These are phyloP conservation scores for Myiozetetes cayanensis DNA, from an alignment of 2,113 vertebrate genomes.

Conservation along the genomic window DNA sequence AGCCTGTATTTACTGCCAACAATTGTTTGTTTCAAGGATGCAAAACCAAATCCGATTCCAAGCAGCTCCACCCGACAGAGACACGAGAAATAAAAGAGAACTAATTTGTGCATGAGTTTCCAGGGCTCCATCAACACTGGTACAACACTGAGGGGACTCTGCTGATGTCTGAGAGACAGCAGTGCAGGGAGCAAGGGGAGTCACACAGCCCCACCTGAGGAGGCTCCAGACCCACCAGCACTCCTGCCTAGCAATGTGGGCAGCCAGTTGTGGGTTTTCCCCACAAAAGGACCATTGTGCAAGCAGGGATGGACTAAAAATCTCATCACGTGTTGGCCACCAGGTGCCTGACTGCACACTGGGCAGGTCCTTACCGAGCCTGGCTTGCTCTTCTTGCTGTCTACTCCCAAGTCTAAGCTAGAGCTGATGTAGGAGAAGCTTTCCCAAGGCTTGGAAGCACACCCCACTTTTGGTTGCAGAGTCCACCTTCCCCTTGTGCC, in stretches of 20 bases:
- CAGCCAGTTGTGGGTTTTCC: background rate
- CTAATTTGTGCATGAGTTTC: constrained; percentile 51
- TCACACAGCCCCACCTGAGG: background rate
- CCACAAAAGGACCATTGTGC: background rate
- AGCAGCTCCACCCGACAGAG: constrained; percentile 36
- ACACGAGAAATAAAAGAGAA: constrained; percentile 42
- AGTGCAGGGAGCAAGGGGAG: constrained; percentile 1
- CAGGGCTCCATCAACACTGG: constrained; percentile 34
- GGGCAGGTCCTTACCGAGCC: background rate
- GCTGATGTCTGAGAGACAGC: constrained; percentile 1
- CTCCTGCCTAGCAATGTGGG: background rate
- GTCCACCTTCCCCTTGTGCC: background rate
- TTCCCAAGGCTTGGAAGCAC: background rate
- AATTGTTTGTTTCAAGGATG: constrained; percentile 54
- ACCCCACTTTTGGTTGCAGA: background rate
- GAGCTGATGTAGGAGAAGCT: background rate
- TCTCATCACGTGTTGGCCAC: background rate
- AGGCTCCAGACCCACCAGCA: background rate
- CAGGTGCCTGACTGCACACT: background rate
- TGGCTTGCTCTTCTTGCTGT: background rate
- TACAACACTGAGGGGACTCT: background rate
- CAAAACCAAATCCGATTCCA: constrained; percentile 31
- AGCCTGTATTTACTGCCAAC: constrained; percentile 41
- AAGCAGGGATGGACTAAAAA: background rate
- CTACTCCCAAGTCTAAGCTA: background rate